phyloP scores from a whole-genome alignment of 1,140 invertebrate species.

The Andrena cerasifolii region DNA sequence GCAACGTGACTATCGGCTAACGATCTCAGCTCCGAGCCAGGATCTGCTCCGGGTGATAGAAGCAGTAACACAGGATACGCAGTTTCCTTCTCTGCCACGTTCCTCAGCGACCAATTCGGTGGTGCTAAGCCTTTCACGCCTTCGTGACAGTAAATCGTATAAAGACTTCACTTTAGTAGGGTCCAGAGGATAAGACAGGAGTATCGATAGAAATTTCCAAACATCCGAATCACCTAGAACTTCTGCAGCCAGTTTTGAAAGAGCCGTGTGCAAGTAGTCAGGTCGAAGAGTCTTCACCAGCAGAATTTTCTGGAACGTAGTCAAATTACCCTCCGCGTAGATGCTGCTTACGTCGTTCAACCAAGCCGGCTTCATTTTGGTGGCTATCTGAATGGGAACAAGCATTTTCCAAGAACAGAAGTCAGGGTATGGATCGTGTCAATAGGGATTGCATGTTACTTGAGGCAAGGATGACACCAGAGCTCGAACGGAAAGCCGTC shows the following conservation, averaged over 20 bases:
- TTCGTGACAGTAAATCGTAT: slow-evolving; percentile 28
- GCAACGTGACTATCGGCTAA: slow-evolving; percentile 81
- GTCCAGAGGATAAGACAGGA: background rate
- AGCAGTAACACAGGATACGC: slow-evolving; percentile 87
- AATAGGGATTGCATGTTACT: slow-evolving; percentile 37
- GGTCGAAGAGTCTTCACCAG: slow-evolving; percentile 91
- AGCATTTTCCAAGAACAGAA: background rate
- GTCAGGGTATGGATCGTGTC: background rate
- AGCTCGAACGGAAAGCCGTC: slow-evolving; percentile 68
- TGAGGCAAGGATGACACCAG: slow-evolving; percentile 70
- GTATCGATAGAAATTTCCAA: background rate
- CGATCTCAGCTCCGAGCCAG: slow-evolving; percentile 88
- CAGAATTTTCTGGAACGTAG: slow-evolving; percentile 92
- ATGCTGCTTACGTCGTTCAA: slow-evolving; percentile 75
- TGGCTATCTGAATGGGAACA: slow-evolving; percentile 65
- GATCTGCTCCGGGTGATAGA: slow-evolving; percentile 89
- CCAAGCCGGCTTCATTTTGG: slow-evolving; percentile 77
- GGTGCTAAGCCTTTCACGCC: slow-evolving; percentile 75
- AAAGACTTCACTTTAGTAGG: too few species aligned
- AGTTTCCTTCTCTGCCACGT: slow-evolving; percentile 79
- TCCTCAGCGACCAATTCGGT: slow-evolving; percentile 73
- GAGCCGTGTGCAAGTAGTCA: slow-evolving; percentile 89
- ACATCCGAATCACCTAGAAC: slow-evolving; percentile 84
- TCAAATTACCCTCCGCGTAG: slow-evolving; percentile 83
- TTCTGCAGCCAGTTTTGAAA: slow-evolving; percentile 88